A percentile compares a stretch with the other conserved stretches of the same genome.
These are phyloP conservation scores for Gasterosteus nipponicus DNA, from an alignment of 2,113 vertebrate species.

Conservation along the genomic window DNA sequence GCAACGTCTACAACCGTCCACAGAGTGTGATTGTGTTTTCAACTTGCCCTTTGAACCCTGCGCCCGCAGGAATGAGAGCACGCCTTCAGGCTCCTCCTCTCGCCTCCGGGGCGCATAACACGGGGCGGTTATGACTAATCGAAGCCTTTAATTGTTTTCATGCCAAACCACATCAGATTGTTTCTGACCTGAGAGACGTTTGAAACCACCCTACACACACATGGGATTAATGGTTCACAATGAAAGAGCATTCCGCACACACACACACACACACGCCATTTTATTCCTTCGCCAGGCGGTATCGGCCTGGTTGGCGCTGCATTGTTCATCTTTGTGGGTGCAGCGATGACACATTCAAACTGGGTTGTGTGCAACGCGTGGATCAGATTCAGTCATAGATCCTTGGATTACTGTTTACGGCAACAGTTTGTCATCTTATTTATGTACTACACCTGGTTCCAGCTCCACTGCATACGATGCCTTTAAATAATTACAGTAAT, in stretches of 20 bases:
- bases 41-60: slow-evolving; percentile 53
- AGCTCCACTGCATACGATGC: background rate
- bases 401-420: background rate
- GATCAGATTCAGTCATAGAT: background rate
- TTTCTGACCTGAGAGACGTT: background rate
- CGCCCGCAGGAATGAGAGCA: slow-evolving; percentile 41
- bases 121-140: background rate
- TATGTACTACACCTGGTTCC: background rate
- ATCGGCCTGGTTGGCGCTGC: background rate
- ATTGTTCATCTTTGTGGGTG: background rate
- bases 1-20: too few relatives aligned
- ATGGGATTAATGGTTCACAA: background rate
- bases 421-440: background rate
- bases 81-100: slow-evolving; percentile 37
- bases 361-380: background rate
- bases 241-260: slow-evolving; percentile 5
- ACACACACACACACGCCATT: background rate
- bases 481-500: background rate
- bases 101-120: slow-evolving; percentile 22
- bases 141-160: background rate
- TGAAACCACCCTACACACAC: background rate
- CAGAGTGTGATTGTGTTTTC: background rate
- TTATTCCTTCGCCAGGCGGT: background rate
- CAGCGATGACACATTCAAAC: background rate
- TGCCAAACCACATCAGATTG: background rate